These are phyloP conservation scores for Collichthys lucidus DNA, from an alignment of 2,113 vertebrate genomes.

Conservation along the genomic window DNA sequence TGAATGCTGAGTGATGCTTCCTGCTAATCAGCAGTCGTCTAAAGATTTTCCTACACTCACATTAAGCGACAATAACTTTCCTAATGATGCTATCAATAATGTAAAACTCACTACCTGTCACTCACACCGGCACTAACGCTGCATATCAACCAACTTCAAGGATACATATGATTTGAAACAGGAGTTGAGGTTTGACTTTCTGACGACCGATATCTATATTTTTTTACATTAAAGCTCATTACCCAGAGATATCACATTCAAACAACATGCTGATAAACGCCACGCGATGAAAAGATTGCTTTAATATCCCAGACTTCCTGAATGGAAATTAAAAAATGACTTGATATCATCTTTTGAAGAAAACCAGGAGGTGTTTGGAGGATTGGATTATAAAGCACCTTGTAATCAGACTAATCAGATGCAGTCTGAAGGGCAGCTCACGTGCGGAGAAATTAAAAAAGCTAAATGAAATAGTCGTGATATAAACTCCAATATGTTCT, in stretches of 20 bases:
- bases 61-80: neutral
- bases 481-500: no score
- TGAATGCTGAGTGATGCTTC: no score
- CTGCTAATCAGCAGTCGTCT: no score
- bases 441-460: conserved; percentile 14
- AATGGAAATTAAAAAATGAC: conserved; percentile 57
- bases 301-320: conserved; percentile 45
- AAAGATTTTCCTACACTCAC: neutral
- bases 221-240: conserved; percentile 11
- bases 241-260: conserved; percentile 33
- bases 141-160: neutral
- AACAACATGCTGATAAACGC: conserved; percentile 41
- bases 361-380: conserved; percentile 52
- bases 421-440: conserved; percentile 22
- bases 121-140: neutral
- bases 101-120: neutral
- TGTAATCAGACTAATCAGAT: conserved; percentile 55
- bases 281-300: conserved; percentile 33
- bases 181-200: neutral
- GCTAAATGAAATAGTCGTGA: neutral
- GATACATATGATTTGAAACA: neutral
- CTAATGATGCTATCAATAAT: neutral
- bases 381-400: conserved; percentile 58
- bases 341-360: conserved; percentile 43
- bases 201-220: neutral